Evolutionary conservation across 2,888 invertebrate genomes (phyloP).

Genomic region (Drosophila mimetica): DNA sequence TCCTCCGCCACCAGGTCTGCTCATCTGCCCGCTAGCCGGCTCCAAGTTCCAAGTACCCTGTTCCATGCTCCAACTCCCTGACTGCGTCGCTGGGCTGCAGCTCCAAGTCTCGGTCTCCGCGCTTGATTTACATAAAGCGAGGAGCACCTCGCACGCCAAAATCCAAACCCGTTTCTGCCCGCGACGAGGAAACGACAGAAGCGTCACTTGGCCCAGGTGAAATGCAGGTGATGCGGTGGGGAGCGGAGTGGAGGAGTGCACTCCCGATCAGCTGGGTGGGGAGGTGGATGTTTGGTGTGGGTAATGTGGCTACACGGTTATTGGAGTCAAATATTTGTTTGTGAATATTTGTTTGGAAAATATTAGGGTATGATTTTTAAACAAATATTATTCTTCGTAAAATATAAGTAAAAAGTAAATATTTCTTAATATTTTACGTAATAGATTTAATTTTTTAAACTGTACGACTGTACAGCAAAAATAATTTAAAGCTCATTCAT

Average conservation of each 20-base stretch:
- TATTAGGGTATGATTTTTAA: too few relatives aligned
- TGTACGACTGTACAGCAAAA: neutral
- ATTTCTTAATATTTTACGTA: too few relatives aligned
- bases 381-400: too few relatives aligned
- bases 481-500: neutral
- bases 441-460: neutral
- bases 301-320: slow-evolving; percentile 8
- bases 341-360: neutral
- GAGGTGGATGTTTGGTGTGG: slow-evolving; percentile 60
- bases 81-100: slow-evolving; percentile 25
- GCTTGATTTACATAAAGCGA: slow-evolving; percentile 78
- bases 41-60: slow-evolving; percentile 14
- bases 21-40: slow-evolving; percentile 61
- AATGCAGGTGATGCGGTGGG: slow-evolving; percentile 1
- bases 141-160: slow-evolving; percentile 66
- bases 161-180: slow-evolving; percentile 67
- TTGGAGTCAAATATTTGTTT: neutral
- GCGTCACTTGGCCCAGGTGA: slow-evolving; percentile 46
- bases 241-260: slow-evolving; percentile 1
- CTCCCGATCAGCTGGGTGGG: slow-evolving; percentile 39
- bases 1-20: slow-evolving; percentile 41
- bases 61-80: slow-evolving; percentile 18
- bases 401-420: too few relatives aligned
- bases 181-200: slow-evolving; percentile 72
- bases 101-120: slow-evolving; percentile 48